phyloP scores from a whole-genome alignment of 2,888 invertebrate species.

The Clostera curtula region DNA sequence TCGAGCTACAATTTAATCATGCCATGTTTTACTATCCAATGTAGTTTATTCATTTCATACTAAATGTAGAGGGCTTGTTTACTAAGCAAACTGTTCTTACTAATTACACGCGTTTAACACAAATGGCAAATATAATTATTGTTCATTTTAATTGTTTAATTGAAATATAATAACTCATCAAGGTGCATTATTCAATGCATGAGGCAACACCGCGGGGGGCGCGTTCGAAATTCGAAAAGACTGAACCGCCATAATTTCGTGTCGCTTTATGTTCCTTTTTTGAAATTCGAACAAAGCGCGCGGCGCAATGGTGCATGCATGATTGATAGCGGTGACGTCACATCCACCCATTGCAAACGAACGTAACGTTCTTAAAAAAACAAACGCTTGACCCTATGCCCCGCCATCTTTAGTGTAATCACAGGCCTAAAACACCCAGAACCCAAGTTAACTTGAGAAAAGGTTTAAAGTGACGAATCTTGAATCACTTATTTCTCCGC shows the following conservation, averaged over 20 bases:
- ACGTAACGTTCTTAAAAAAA: slow-evolving; percentile 49
- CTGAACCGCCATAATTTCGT: slow-evolving; percentile 60
- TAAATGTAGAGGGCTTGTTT: too few relatives aligned
- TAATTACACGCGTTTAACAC: slow-evolving; percentile 19
- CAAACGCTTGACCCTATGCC: slow-evolving; percentile 64
- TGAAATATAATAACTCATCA: slow-evolving; percentile 45
- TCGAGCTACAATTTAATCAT: too few relatives aligned
- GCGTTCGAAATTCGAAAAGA: slow-evolving; percentile 40
- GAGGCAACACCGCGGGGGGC: slow-evolving; percentile 47
- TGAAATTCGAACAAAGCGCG: slow-evolving; percentile 68
- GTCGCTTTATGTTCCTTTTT: slow-evolving; percentile 62
- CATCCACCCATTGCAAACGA: slow-evolving; percentile 34
- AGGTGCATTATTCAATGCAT: slow-evolving; percentile 23
- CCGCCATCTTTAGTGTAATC: neutral
- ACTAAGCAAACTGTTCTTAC: slow-evolving; percentile 2
- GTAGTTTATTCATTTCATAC: too few relatives aligned
- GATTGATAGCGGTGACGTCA: slow-evolving; percentile 70
- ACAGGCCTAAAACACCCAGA: neutral
- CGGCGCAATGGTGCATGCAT: slow-evolving; percentile 70
- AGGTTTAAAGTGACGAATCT: too few relatives aligned
- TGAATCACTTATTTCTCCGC: too few relatives aligned
- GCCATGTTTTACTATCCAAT: too few relatives aligned
- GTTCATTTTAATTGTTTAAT: slow-evolving; percentile 41
- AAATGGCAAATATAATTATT: slow-evolving; percentile 35
- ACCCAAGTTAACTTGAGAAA: too few relatives aligned